Percentiles rank a stretch among this genome's conserved stretches.
These are phyloP conservation scores for Myiozetetes cayanensis DNA, from an alignment of 2,113 vertebrate genomes.

Conservation along the genomic window DNA sequence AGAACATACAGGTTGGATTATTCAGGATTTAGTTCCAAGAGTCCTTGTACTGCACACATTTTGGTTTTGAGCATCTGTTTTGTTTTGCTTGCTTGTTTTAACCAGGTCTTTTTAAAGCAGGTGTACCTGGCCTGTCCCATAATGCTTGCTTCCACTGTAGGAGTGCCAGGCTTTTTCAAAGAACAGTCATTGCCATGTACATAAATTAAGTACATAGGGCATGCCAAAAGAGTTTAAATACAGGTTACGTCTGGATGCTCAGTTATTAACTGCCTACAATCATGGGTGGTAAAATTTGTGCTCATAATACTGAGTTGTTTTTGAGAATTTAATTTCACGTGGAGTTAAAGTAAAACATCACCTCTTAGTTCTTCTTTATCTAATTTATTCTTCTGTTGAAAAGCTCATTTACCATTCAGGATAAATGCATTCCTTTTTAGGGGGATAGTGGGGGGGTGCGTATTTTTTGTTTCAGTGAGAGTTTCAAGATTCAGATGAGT, in stretches of 20 bases:
- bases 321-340: neutral
- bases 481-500: conserved; percentile 8
- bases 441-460: neutral
- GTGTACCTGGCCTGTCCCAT: neutral
- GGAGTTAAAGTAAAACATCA: neutral
- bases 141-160: neutral
- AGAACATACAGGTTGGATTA: neutral
- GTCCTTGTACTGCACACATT: neutral
- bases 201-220: neutral
- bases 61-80: neutral
- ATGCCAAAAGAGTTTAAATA: neutral
- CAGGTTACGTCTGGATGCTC: neutral
- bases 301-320: neutral
- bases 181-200: neutral
- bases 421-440: neutral
- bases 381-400: neutral
- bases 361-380: neutral
- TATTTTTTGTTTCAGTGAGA: neutral
- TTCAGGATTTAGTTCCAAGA: neutral
- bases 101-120: neutral
- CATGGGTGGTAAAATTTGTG: neutral
- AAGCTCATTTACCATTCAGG: neutral
- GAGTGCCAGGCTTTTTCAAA: neutral
- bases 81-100: neutral
- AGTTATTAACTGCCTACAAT: neutral